Base-by-base conservation (phyloP, 2,113 vertebrate genomes). In the Aplodontia rufa region DNA sequence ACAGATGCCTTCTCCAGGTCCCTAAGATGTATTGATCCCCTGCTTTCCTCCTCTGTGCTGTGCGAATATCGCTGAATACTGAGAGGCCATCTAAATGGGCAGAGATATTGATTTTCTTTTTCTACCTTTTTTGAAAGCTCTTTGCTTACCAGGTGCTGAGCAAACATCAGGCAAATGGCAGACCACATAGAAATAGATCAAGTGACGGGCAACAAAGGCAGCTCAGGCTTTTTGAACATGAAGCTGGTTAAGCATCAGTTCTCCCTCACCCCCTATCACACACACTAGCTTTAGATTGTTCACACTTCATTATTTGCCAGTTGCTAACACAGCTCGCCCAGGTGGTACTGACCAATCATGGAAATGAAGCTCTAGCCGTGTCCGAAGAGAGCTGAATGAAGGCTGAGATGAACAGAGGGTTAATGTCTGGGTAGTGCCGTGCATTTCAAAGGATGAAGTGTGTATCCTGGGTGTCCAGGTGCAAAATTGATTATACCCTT, bases 31-130 rank as follows among this genome's bases (percentile, higher is more conserved):
- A 98, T 97, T 97, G 97, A 98, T 98, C 97, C 92, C 75, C 96
- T 93, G 88, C 86, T 97, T 97, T 96, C 97, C 97, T 97, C 96
- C 95, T 96, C 95, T 96, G 90, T 47, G 22, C 95, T 96, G 91
- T 92, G 92, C 97, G 97, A 98, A 97, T 97, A 96, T 98, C 83
- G 95, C 97, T 98, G 98, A 98, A 91, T 95, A 96, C 97, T 75
- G 86, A 98, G 98, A 98, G 97, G 90, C 96, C 80, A 35, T 97
- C 97, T 98, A 98, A 98, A 98, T 98, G 98, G 98, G 95, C 96
- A 98, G 96, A 98, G 97, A 96, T 98, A 99, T 98, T 98, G 98
- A 99, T 99, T 98, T 95, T 96, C 37, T 96, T 98, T 45, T 97
- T 86, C 66, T 97, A 53, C 60, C 86, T 93, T 97, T 98, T 98